Evolutionary conservation across 1,140 invertebrate genomes (phyloP), one percentile per base, ranked within the genome.

Genomic region (Lordiphosa clarofinis): DNA sequence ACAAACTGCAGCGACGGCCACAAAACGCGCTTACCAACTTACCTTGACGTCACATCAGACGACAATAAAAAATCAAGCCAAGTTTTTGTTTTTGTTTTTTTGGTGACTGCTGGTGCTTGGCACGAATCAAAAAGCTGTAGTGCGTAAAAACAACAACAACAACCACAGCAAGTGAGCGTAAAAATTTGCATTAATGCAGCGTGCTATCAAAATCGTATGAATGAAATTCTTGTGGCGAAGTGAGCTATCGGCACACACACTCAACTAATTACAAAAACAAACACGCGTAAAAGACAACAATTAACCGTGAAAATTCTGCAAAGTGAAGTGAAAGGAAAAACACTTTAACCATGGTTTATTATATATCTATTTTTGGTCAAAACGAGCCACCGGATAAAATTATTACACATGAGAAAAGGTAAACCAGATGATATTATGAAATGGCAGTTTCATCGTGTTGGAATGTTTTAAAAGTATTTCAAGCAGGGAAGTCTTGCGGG

Each of bases 321-420:
- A 37, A 56, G 48, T 42, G 21, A 39, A 54, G 28, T 33, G 9
- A 57, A 24, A 38, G 50, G 33, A 56, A 40, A 38, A 66, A 55
- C 28, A 38, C 15, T 37, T 43, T 40, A 43, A 56, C 46, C 52
- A 88, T 88, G 87, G 87, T 88, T 15, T 88, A 88, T 57, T 87
- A 75, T 21, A 88, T 88, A 63, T 63, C 84, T 15, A 70, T 86
- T 10, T 87, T 88, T 59, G 74, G 74, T 19, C 71, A 65, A n/a
- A 71, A 67, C 15, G 86, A 88, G 4, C 87, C 87, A 35, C 87
- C 87, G 47, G 87, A 88, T 68, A 87, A 75, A 67, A 78, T 75
- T 42, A 63, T 79, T 31, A 73, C 63, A 12, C 72, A 67, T 39
- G 74, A 75, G 37, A 87, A 87, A 56, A 88, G 87, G 87, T 88